These are phyloP conservation scores for Himalopsyche phryganea DNA, from an alignment of 1,140 invertebrate genomes.

Conservation along the genomic window DNA sequence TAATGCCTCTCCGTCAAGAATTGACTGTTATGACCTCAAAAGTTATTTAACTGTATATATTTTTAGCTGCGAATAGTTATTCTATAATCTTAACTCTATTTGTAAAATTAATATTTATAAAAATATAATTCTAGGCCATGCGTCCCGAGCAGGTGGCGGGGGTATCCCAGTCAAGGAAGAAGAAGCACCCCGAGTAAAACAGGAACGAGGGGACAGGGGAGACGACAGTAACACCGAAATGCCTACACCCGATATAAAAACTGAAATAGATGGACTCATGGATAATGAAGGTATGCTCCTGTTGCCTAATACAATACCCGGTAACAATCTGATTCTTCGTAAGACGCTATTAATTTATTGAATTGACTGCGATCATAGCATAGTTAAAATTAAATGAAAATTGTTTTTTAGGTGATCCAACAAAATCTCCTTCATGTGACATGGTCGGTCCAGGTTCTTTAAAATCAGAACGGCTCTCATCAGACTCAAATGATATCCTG, in stretches of 20 bases:
- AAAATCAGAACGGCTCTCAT: constrained; percentile 52
- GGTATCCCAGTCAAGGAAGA: constrained; percentile 51
- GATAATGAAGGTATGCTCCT: constrained; percentile 45
- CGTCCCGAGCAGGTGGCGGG: constrained; percentile 47
- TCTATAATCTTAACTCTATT: too few relatives aligned
- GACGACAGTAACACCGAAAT: constrained; percentile 26
- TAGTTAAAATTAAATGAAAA: too few relatives aligned
- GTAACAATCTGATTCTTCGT: too few relatives aligned
- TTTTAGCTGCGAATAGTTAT: too few relatives aligned
- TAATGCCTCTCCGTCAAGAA: too few relatives aligned
- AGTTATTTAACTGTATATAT: too few relatives aligned
- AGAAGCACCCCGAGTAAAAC: constrained; percentile 47
- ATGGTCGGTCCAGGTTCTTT: constrained; percentile 48
- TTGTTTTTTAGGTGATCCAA: constrained; percentile 45
- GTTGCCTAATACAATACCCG: too few relatives aligned
- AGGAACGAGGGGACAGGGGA: constrained; percentile 46
- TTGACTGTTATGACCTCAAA: too few relatives aligned
- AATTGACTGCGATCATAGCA: too few relatives aligned
- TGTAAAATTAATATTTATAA: background rate
- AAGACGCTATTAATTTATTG: too few relatives aligned
- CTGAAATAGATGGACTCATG: constrained; percentile 52
- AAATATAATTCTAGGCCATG: constrained; percentile 39
- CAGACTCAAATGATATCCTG: constrained; percentile 52
- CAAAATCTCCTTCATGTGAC: constrained; percentile 52
- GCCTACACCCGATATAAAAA: constrained; percentile 51